phyloP scores from a whole-genome alignment of 2,797 vertebrate species.

The Poeciliopsis gracilis region DNA sequence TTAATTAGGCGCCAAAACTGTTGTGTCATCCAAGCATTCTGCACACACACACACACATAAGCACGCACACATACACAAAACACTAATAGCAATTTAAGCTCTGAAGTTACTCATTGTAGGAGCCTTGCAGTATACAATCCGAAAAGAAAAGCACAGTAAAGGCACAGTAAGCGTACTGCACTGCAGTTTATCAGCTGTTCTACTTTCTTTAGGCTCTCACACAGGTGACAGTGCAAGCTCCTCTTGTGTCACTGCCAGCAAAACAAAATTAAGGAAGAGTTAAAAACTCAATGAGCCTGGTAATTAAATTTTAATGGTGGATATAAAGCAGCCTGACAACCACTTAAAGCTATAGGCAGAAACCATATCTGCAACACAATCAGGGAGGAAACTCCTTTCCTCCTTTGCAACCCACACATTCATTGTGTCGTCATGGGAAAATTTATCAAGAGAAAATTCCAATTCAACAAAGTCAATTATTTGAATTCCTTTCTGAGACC shows the following conservation, averaged over 20 bases:
- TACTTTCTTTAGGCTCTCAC: constrained; percentile 32
- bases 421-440: not conserved
- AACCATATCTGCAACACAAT: constrained; percentile 36
- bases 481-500: too few species aligned
- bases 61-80: not conserved
- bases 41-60: not conserved
- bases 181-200: constrained; percentile 25
- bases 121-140: not conserved
- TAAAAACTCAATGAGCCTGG: constrained; percentile 77
- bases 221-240: constrained; percentile 64
- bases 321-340: constrained; percentile 70
- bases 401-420: constrained; percentile 27
- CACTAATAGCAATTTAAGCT: not conserved
- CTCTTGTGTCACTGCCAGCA: constrained; percentile 56
- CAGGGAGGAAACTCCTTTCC: constrained; percentile 11
- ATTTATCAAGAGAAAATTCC: not conserved
- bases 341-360: constrained; percentile 62
- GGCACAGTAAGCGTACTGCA: constrained; percentile 29
- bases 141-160: constrained; percentile 17
- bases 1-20: not conserved
- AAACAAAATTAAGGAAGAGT: constrained; percentile 76
- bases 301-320: constrained; percentile 80
- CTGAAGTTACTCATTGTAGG: not conserved
- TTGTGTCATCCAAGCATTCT: not conserved
- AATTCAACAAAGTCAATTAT: too few species aligned